Percentiles rank a stretch among this genome's conserved stretches.
Conservation (phyloP, 2,113 vertebrate species). For the Buteo buteo region DNA sequence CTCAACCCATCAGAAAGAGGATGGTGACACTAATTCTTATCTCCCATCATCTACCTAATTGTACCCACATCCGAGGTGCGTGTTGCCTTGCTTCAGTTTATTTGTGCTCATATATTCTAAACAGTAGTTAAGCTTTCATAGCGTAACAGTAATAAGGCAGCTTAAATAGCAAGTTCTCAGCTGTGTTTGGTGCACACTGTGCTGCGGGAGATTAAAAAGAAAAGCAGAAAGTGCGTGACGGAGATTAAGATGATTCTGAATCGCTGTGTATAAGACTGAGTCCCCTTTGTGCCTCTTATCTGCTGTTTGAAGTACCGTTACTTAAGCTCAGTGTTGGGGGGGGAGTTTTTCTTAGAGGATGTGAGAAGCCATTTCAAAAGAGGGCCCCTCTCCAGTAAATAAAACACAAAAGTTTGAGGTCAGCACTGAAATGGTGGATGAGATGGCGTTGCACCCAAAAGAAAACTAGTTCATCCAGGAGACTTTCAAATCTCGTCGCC, state of each 20-base stretch:
- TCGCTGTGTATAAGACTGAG: background rate
- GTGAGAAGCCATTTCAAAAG: slow-evolving; percentile 56
- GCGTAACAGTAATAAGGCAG: background rate
- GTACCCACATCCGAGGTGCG: background rate
- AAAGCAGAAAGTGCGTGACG: background rate
- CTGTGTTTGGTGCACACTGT: background rate
- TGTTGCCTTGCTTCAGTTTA: background rate
- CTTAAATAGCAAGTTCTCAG: slow-evolving; percentile 1
- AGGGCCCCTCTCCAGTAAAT: slow-evolving; percentile 11
- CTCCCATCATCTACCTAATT: background rate
- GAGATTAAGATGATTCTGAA: slow-evolving; percentile 47
- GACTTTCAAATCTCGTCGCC: slow-evolving; percentile 52
- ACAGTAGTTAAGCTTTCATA: background rate
- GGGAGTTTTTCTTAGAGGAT: background rate
- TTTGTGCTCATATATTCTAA: background rate
- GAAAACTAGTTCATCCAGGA: slow-evolving; percentile 45
- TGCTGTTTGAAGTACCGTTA: slow-evolving; percentile 58
- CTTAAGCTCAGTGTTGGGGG: background rate
- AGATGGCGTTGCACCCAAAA: slow-evolving; percentile 21
- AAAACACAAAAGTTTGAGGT: slow-evolving; percentile 44
- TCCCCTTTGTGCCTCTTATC: slow-evolving; percentile 47
- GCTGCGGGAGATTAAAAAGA: slow-evolving; percentile 5
- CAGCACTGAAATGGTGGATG: slow-evolving; percentile 45
- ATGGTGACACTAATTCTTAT: background rate
- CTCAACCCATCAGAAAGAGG: background rate